phyloP scores from a whole-genome alignment of 2,888 invertebrate genomes.

The Hanleya hanleyi region DNA sequence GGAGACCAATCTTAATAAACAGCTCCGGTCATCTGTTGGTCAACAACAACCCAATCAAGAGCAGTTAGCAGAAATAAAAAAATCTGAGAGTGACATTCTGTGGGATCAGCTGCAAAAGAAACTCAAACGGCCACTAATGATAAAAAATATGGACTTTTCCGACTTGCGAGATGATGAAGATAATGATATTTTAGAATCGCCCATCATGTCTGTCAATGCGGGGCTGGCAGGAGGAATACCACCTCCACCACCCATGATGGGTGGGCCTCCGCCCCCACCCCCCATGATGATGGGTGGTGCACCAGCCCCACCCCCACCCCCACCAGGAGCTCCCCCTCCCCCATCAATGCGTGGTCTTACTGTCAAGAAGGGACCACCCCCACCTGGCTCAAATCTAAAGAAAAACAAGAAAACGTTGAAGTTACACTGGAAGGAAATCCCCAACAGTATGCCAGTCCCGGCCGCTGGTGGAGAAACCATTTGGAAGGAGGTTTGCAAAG shows the following conservation, averaged over 20 bases:
- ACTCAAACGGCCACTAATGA: conserved; percentile 79
- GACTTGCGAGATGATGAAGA: conserved; percentile 93
- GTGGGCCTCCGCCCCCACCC: conserved; percentile 41
- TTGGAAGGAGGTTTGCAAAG: conserved; percentile 62
- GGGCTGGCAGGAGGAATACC: conserved; percentile 38
- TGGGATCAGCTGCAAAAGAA: conserved; percentile 87
- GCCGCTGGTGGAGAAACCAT: conserved; percentile 62
- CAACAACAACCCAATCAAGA: conserved; percentile 36
- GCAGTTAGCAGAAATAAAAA: conserved; percentile 76
- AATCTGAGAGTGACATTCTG: conserved; percentile 93
- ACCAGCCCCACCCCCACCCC: conserved; percentile 21
- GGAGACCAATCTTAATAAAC: conserved; percentile 85
- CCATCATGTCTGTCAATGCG: conserved; percentile 51
- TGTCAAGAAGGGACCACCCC: conserved; percentile 58
- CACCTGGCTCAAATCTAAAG: conserved; percentile 60
- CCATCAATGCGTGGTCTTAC: conserved; percentile 48
- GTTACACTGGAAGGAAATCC: conserved; percentile 95
- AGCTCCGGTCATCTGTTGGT: background rate
- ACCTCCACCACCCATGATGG: conserved; percentile 47
- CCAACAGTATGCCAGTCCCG: conserved; percentile 67
- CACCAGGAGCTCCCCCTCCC: conserved; percentile 50
- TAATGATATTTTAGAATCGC: conserved; percentile 78
- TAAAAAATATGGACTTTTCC: conserved; percentile 96
- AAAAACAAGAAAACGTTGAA: conserved; percentile 94
- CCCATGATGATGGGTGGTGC: conserved; percentile 56